phyloP scores from a whole-genome alignment of 1,140 invertebrate genomes.

The Dysdera silvatica region DNA sequence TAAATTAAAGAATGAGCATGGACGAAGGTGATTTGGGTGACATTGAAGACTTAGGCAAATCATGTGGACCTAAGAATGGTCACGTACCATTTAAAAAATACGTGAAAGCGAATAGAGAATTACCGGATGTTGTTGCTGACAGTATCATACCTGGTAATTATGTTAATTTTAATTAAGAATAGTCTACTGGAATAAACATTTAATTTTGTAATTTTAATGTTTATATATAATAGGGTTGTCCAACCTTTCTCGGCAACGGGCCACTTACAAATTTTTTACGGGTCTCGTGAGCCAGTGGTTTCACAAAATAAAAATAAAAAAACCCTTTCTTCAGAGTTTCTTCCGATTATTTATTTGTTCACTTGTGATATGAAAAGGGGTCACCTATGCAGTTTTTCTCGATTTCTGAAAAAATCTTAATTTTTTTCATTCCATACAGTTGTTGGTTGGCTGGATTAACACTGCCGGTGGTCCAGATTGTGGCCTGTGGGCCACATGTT shows the following conservation, averaged over 20 bases:
- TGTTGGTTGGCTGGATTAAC: no score
- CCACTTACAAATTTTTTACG: background rate
- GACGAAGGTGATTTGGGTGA: conserved; percentile 26
- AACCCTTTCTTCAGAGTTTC: background rate
- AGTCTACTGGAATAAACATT: background rate
- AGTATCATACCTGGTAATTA: conserved; percentile 34
- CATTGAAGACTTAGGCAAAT: conserved; percentile 32
- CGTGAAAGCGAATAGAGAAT: conserved; percentile 12
- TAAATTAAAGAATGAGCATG: no score
- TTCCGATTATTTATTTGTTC: background rate
- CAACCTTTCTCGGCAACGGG: background rate
- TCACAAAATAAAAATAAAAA: background rate
- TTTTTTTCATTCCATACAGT: no score
- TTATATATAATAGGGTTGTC: background rate
- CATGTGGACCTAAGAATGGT: background rate
- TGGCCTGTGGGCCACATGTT: no score
- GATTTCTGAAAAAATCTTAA: no score
- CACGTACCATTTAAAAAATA: conserved; percentile 15
- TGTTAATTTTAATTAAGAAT: background rate
- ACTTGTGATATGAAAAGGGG: no score
- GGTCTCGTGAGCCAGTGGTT: background rate
- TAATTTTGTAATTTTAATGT: background rate
- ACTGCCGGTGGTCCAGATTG: no score
- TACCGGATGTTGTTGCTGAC: conserved; percentile 14
- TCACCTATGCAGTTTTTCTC: no score